Percentiles rank a stretch among this genome's conserved stretches.
phyloP scores from a whole-genome alignment of 2,888 invertebrate species.

The Tetragonula carbonaria region DNA sequence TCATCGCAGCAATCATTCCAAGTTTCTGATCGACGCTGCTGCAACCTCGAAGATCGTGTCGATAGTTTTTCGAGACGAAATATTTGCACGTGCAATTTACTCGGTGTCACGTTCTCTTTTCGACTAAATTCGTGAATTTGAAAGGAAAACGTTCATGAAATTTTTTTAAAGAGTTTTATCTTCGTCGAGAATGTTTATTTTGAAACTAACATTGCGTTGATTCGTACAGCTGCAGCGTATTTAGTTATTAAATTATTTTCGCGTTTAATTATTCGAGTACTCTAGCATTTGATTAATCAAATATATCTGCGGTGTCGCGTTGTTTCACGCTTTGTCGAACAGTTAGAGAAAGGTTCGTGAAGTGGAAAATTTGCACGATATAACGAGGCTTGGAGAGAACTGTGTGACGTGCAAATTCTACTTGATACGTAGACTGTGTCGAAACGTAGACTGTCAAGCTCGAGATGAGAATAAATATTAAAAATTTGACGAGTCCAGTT shows the following conservation, averaged over 20 bases:
- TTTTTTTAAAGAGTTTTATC: not conserved
- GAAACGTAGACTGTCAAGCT: not conserved
- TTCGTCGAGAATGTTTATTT: not conserved
- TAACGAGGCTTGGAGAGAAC: too few relatives aligned
- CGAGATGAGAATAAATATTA: not conserved
- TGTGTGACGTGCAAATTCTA: too few relatives aligned
- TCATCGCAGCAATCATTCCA: not conserved
- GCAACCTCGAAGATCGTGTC: not conserved
- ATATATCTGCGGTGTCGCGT: too few relatives aligned
- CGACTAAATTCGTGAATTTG: not conserved
- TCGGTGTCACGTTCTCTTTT: not conserved
- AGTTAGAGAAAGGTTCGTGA: too few relatives aligned
- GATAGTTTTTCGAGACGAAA: slow-evolving; percentile 1
- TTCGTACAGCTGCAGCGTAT: not conserved
- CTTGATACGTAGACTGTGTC: too few relatives aligned
- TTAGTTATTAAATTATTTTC: too few relatives aligned
- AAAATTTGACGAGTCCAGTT: not conserved
- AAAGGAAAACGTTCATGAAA: not conserved
- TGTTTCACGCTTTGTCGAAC: too few relatives aligned
- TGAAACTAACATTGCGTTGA: not conserved
- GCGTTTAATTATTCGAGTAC: not conserved
- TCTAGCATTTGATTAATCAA: not conserved
- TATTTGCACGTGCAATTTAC: not conserved
- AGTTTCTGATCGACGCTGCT: not conserved
- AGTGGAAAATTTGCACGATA: too few relatives aligned